Conservation (phyloP, 2,888 invertebrate genomes). For the Hylaea fasciaria region DNA sequence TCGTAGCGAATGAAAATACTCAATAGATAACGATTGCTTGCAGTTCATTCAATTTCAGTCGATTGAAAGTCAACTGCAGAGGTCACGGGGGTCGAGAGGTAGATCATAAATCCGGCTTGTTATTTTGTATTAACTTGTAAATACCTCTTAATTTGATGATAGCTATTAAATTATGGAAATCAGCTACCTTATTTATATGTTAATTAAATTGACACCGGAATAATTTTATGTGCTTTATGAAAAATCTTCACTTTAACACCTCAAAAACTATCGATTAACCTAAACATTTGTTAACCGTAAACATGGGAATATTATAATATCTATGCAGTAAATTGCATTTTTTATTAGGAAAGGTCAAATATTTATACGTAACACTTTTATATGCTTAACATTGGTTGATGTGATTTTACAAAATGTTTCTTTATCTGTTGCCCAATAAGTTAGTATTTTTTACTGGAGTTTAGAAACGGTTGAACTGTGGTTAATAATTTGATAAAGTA, state of each 20-base stretch:
- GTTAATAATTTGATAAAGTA: too few relatives aligned
- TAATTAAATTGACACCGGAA: constrained; percentile 29
- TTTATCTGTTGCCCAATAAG: too few relatives aligned
- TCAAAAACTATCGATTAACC: constrained; percentile 23
- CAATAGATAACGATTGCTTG: constrained; percentile 28
- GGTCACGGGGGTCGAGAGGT: constrained; percentile 19
- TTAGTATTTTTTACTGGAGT: too few relatives aligned
- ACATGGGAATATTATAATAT: constrained; percentile 18
- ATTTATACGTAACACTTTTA: constrained; percentile 21
- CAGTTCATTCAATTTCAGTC: constrained; percentile 1
- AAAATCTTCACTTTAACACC: constrained; percentile 29
- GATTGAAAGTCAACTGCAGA: constrained; percentile 26
- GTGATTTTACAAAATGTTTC: background rate
- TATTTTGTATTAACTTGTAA: constrained; percentile 34
- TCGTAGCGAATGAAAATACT: constrained; percentile 38
- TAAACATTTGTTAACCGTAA: constrained; percentile 21
- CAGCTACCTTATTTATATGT: constrained; percentile 39
- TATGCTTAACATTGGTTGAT: constrained; percentile 6
- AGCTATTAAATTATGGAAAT: constrained; percentile 35
- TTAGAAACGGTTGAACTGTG: too few relatives aligned
- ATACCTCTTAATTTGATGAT: constrained; percentile 26
- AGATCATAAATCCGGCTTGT: constrained; percentile 33
- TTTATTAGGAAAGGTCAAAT: constrained; percentile 20
- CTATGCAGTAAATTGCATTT: constrained; percentile 13
- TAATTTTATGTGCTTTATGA: constrained; percentile 31